Percentiles rank a stretch among this genome's conserved stretches.
These are phyloP conservation scores for Mechanitis mazaeus DNA, from an alignment of 2,888 invertebrate species.

Conservation along the genomic window DNA sequence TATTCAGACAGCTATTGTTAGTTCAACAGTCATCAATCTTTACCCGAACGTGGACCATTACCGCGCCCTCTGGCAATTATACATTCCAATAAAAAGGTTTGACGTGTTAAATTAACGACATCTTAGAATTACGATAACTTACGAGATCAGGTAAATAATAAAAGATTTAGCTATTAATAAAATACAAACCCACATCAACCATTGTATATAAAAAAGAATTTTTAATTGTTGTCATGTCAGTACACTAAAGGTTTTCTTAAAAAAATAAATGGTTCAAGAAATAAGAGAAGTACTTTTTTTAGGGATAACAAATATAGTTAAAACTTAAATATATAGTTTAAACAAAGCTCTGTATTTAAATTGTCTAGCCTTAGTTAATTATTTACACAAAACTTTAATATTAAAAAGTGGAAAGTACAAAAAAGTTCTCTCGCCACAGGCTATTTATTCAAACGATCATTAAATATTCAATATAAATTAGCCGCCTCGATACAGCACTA, in stretches of 20 bases:
- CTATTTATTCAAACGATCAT: slow-evolving; percentile 75
- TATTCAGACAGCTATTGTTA: slow-evolving; percentile 60
- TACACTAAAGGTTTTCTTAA: no score
- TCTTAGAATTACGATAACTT: slow-evolving; percentile 63
- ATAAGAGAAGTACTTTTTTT: no score
- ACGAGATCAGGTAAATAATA: slow-evolving; percentile 62
- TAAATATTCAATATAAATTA: slow-evolving; percentile 75
- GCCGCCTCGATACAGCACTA: slow-evolving; percentile 58
- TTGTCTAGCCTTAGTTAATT: no score
- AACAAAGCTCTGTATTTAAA: slow-evolving; percentile 2
- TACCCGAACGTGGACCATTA: slow-evolving; percentile 63
- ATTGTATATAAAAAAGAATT: background rate
- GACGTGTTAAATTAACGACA: slow-evolving; percentile 73
- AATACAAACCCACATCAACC: slow-evolving; percentile 4
- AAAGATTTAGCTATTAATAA: slow-evolving; percentile 48
- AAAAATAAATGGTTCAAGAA: no score
- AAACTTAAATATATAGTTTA: no score
- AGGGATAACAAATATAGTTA: no score
- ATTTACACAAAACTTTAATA: no score
- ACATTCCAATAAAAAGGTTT: slow-evolving; percentile 74
- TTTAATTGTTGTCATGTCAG: no score
- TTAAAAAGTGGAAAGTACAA: no score
- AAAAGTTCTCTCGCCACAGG: slow-evolving; percentile 40
- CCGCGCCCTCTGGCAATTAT: slow-evolving; percentile 66
- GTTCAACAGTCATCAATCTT: slow-evolving; percentile 66